These are phyloP conservation scores for Aplysia californica DNA, from an alignment of 1,140 invertebrate genomes.

Conservation along the genomic window DNA sequence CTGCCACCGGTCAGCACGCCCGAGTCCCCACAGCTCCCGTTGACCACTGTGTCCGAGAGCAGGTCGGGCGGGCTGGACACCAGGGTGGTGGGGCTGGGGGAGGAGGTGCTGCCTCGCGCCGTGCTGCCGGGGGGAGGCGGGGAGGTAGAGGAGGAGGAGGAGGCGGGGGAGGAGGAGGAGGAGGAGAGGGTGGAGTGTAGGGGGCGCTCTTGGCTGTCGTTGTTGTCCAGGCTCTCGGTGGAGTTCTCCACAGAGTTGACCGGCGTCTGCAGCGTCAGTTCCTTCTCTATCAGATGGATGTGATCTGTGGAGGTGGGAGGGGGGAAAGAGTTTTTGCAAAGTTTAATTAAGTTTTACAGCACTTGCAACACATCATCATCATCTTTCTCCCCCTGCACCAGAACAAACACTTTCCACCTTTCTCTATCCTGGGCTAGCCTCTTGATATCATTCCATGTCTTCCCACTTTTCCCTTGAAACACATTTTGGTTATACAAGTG, in stretches of 20 bases:
- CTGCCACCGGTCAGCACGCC: background rate
- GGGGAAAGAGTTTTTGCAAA: no score
- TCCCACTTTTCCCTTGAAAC: no score
- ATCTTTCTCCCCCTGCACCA: no score
- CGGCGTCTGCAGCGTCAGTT: conserved; percentile 22
- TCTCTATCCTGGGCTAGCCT: no score
- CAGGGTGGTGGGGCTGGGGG: conserved; percentile 17
- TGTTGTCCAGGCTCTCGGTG: conserved; percentile 18
- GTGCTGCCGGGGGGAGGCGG: conserved; percentile 22
- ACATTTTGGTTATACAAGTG: no score
- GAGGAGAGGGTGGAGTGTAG: background rate
- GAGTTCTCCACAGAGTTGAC: conserved; percentile 28
- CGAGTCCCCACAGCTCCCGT: conserved; percentile 3
- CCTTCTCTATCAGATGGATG: conserved; percentile 27
- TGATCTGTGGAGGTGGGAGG: conserved; percentile 11
- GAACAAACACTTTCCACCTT: no score
- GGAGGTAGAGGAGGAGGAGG: background rate
- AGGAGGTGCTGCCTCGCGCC: background rate
- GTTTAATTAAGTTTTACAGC: no score
- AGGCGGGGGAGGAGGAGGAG: background rate
- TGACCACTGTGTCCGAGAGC: conserved; percentile 21
- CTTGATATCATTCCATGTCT: no score
- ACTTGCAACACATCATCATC: no score
- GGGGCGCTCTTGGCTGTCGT: background rate
- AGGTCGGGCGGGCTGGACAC: conserved; percentile 22